A percentile compares a stretch with the other conserved stretches of the same genome.
Evolutionary conservation across 2,797 vertebrate genomes (phyloP).

Genomic region (Distichodus sexfasciatus): DNA sequence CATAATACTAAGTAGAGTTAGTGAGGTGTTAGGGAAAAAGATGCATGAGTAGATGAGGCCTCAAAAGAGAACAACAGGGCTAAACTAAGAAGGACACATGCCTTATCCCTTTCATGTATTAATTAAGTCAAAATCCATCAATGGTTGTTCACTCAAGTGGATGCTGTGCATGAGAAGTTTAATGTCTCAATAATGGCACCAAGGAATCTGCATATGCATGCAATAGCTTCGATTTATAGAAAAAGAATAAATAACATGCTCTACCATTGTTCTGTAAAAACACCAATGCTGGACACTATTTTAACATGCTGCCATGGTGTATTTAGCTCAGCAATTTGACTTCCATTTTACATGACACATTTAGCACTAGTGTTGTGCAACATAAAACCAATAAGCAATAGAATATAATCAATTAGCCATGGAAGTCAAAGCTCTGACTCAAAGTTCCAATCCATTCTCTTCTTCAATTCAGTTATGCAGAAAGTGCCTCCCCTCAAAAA

Average conservation of each 20-base stretch:
- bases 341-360: slow-evolving; percentile 42
- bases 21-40: slow-evolving; percentile 22
- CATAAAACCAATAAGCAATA: slow-evolving; percentile 54
- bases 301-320: slow-evolving; percentile 46
- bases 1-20: slow-evolving; percentile 10
- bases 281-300: slow-evolving; percentile 21
- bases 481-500: slow-evolving; percentile 43
- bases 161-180: too few species aligned
- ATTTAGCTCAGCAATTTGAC: slow-evolving; percentile 29
- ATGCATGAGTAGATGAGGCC: slow-evolving; percentile 2
- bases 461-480: slow-evolving; percentile 48
- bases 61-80: slow-evolving; percentile 4
- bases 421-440: slow-evolving; percentile 41
- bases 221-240: slow-evolving; percentile 24
- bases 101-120: too few species aligned
- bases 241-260: slow-evolving; percentile 28
- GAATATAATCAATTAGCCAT: slow-evolving; percentile 63
- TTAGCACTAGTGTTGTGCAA: slow-evolving; percentile 53
- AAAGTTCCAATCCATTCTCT: slow-evolving; percentile 34
- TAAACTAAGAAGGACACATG: slow-evolving; percentile 19
- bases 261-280: slow-evolving; percentile 31
- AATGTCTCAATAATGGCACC: slow-evolving; percentile 42
- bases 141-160: too few species aligned
- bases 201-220: slow-evolving; percentile 39
- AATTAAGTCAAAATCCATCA: too few species aligned